Evolutionary conservation across 2,888 invertebrate species (phyloP).

Genomic region (Aporophyla nigra): DNA sequence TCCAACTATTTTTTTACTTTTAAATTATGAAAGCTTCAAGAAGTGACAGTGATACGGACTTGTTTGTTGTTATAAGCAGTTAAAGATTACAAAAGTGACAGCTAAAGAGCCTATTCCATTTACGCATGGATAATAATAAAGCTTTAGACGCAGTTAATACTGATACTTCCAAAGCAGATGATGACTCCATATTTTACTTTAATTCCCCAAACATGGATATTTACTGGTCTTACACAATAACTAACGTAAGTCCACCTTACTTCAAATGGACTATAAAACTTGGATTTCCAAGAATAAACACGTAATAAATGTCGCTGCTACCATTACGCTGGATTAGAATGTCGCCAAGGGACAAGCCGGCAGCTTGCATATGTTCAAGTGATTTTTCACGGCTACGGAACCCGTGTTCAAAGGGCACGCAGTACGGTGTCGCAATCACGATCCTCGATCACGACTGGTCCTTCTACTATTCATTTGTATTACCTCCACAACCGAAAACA

Average conservation of each 20-base stretch:
- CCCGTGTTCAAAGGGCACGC: conserved; percentile 90
- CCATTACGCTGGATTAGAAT: conserved; percentile 85
- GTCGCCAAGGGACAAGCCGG: conserved; percentile 81
- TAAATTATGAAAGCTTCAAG: accelerated
- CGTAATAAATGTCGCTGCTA: conserved; percentile 69
- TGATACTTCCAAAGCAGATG: conserved; percentile 9
- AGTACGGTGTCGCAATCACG: conserved; percentile 90
- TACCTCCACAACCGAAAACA: conserved; percentile 71
- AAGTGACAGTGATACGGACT: background rate
- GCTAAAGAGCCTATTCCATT: background rate
- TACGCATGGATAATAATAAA: conserved; percentile 26
- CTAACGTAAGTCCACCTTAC: conserved; percentile 37
- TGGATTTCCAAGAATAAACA: conserved; percentile 53
- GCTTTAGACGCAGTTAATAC: conserved; percentile 15
- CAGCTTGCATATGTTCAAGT: conserved; percentile 89
- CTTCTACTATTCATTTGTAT: conserved; percentile 84
- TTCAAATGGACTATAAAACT: conserved; percentile 52
- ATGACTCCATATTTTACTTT: conserved; percentile 47
- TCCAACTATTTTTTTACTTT: background rate
- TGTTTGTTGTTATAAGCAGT: background rate
- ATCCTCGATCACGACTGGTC: conserved; percentile 89
- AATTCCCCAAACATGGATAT: conserved; percentile 40
- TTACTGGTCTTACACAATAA: conserved; percentile 44
- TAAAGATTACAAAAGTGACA: background rate
- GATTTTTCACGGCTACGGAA: conserved; percentile 90